Percentiles rank a stretch among this genome's conserved stretches.
Evolutionary conservation across 2,888 invertebrate genomes (phyloP).

Genomic region (Tromatobia lineatoria): DNA sequence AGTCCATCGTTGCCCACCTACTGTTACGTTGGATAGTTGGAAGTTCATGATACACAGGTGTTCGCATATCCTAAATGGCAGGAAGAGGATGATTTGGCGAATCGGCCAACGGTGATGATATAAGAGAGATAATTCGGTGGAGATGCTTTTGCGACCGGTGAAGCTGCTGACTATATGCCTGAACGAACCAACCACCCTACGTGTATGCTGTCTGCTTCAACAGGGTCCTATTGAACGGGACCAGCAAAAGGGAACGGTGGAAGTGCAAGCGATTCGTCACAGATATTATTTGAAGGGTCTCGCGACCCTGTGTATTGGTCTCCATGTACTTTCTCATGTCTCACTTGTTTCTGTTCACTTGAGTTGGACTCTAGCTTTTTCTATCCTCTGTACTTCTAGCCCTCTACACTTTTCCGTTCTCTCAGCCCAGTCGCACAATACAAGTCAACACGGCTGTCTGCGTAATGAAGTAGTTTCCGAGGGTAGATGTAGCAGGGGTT

Average conservation of each 20-base stretch:
- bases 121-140: conserved; percentile 56
- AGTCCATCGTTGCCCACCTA: conserved; percentile 48
- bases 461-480: conserved; percentile 85
- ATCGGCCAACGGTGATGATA: conserved; percentile 57
- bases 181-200: conserved; percentile 43
- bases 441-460: conserved; percentile 86
- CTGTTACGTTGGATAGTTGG: conserved; percentile 33
- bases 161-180: conserved; percentile 57
- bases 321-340: conserved; percentile 30
- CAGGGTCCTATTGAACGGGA: conserved; percentile 66
- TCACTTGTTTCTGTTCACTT: conserved; percentile 35
- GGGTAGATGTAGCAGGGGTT: conserved; percentile 75
- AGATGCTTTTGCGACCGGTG: conserved; percentile 39
- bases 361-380: conserved; percentile 34
- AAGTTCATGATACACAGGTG: conserved; percentile 62
- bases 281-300: conserved; percentile 83
- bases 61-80: conserved; percentile 38
- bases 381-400: conserved; percentile 42
- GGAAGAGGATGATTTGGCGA: conserved; percentile 59
- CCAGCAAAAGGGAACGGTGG: conserved; percentile 73
- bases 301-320: conserved; percentile 27
- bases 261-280: conserved; percentile 85
- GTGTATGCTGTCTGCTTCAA: conserved; percentile 52
- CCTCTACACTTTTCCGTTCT: conserved; percentile 34
- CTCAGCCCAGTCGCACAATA: conserved; percentile 79